phyloP scores from a whole-genome alignment of 1,140 invertebrate species.

The Bombus superbus region DNA sequence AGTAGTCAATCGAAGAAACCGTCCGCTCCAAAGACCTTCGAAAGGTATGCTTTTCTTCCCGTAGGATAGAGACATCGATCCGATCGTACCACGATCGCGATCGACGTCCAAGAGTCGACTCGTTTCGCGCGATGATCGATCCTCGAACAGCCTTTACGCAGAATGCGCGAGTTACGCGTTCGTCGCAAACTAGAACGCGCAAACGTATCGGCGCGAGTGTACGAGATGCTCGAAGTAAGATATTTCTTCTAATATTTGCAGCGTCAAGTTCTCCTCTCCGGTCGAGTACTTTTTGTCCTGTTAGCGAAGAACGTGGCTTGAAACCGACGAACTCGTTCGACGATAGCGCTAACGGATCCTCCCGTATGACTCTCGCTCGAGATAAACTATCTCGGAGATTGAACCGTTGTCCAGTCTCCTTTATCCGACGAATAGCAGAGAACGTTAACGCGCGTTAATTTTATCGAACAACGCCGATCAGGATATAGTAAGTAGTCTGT shows the following conservation, averaged over 20 bases:
- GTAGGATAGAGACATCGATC: background rate
- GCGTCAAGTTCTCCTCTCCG: background rate
- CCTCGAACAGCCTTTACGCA: too few species aligned
- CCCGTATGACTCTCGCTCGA: background rate
- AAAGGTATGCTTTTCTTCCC: background rate
- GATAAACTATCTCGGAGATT: background rate
- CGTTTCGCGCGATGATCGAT: background rate
- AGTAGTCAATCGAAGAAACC: background rate
- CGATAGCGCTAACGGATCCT: background rate
- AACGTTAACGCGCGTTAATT: conserved; percentile 51
- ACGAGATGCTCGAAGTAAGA: background rate
- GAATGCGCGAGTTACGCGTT: background rate
- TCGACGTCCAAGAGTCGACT: background rate
- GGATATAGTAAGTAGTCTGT: background rate
- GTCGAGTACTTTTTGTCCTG: too few species aligned
- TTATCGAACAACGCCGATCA: background rate
- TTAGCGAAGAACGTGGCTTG: too few species aligned
- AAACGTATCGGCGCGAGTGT: background rate
- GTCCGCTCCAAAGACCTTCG: background rate
- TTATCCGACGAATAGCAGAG: background rate
- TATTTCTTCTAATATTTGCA: background rate
- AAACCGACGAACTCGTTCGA: background rate
- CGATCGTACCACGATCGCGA: background rate
- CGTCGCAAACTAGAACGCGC: too few species aligned
- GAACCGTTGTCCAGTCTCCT: too few species aligned